These are phyloP conservation scores for Stegostoma tigrinum DNA, from an alignment of 2,113 vertebrate species.

Conservation along the genomic window DNA sequence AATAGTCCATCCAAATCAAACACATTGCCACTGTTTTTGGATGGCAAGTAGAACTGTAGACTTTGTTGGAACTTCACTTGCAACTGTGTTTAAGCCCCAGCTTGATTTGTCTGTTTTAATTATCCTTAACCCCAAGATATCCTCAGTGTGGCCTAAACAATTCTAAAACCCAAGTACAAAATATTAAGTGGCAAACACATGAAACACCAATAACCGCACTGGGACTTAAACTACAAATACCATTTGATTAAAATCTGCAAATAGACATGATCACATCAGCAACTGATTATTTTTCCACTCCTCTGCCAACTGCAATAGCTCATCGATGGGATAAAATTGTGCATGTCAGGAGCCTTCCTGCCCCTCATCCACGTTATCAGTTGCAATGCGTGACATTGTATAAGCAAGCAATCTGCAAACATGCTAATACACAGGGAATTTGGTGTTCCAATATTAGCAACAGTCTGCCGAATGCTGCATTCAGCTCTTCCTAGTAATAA, in stretches of 20 bases:
- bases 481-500: too few relatives aligned
- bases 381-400: too few relatives aligned
- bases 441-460: too few relatives aligned
- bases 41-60: not conserved
- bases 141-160: not conserved
- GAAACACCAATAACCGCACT: not conserved
- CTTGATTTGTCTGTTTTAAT: not conserved
- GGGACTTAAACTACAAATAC: not conserved
- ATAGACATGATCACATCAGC: not conserved
- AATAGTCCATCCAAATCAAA: not conserved
- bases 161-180: too few relatives aligned
- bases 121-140: not conserved
- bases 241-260: not conserved
- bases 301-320: not conserved
- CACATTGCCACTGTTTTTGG: not conserved
- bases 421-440: too few relatives aligned
- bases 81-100: not conserved
- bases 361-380: not conserved
- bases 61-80: not conserved
- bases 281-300: not conserved
- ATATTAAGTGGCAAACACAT: not conserved
- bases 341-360: not conserved
- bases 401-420: too few relatives aligned
- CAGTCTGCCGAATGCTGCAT: too few relatives aligned
- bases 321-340: not conserved